Evolutionary conservation across 2,888 invertebrate genomes (phyloP).

Genomic region (Metellina segmentata): DNA sequence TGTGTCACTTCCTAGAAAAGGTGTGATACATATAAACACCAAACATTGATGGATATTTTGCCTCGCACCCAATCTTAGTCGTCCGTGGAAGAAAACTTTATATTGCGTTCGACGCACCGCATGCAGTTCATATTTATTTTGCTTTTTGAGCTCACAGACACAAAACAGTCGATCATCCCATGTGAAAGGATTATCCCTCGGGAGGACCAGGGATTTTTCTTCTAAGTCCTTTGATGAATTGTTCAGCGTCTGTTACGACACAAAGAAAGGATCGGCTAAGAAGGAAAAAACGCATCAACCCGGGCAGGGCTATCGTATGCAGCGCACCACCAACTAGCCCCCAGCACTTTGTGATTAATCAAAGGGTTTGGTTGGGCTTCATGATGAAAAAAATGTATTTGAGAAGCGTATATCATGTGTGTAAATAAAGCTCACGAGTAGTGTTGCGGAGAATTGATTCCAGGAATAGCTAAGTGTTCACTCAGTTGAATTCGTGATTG

Average conservation of each 20-base stretch:
- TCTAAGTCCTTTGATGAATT: slow-evolving; percentile 31
- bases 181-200: slow-evolving; percentile 41
- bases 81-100: not conserved
- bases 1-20: not conserved
- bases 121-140: not conserved
- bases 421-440: slow-evolving; percentile 23
- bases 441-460: slow-evolving; percentile 35
- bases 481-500: not conserved
- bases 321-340: slow-evolving; percentile 19
- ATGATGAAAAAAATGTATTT: not conserved
- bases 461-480: slow-evolving; percentile 15
- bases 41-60: not conserved
- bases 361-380: slow-evolving; percentile 14
- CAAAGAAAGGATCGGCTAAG: slow-evolving; percentile 31
- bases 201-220: slow-evolving; percentile 29
- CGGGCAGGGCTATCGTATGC: slow-evolving; percentile 10
- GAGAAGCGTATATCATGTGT: slow-evolving; percentile 41
- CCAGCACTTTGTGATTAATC: slow-evolving; percentile 46
- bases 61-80: not conserved
- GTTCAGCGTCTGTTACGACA: slow-evolving; percentile 29
- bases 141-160: slow-evolving; percentile 12
- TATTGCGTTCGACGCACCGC: not conserved
- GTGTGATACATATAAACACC: not conserved
- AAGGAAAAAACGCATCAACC: slow-evolving; percentile 2
- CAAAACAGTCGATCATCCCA: slow-evolving; percentile 36